These are phyloP conservation scores for Ochlodes sylvanus DNA, from an alignment of 2,888 invertebrate species.

Conservation along the genomic window DNA sequence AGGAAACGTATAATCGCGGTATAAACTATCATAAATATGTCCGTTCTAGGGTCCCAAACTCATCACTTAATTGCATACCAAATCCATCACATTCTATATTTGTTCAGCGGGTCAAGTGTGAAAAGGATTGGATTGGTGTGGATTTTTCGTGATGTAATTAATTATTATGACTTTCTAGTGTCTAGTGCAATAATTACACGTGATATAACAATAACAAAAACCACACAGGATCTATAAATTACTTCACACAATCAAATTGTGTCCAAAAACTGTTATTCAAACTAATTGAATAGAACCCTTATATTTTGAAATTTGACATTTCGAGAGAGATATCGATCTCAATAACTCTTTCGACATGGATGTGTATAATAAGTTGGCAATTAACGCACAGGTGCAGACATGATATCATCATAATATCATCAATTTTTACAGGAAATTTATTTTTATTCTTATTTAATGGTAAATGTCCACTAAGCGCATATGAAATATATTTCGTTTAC, in stretches of 20 bases:
- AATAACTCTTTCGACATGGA: conserved; percentile 49
- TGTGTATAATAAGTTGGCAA: conserved; percentile 56
- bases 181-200: background rate
- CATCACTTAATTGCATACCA: no score
- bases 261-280: conserved; percentile 20
- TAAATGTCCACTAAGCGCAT: no score
- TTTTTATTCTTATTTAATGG: no score
- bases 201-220: conserved; percentile 11
- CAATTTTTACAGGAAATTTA: no score
- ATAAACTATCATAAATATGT: no score
- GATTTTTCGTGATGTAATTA: no score
- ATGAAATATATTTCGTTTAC: no score
- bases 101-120: no score
- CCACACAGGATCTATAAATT: conserved; percentile 6
- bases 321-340: conserved; percentile 53
- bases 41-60: no score
- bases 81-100: no score
- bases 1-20: no score
- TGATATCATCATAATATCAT: background rate
- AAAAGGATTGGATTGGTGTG: no score
- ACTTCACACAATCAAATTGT: conserved; percentile 6
- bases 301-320: conserved; percentile 63
- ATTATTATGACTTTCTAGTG: background rate
- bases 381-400: conserved; percentile 62
- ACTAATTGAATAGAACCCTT: conserved; percentile 49